Percentiles rank a stretch among this genome's conserved stretches.
Evolutionary conservation across 2,797 vertebrate genomes (phyloP).

Genomic region (Myotis findleyi): DNA sequence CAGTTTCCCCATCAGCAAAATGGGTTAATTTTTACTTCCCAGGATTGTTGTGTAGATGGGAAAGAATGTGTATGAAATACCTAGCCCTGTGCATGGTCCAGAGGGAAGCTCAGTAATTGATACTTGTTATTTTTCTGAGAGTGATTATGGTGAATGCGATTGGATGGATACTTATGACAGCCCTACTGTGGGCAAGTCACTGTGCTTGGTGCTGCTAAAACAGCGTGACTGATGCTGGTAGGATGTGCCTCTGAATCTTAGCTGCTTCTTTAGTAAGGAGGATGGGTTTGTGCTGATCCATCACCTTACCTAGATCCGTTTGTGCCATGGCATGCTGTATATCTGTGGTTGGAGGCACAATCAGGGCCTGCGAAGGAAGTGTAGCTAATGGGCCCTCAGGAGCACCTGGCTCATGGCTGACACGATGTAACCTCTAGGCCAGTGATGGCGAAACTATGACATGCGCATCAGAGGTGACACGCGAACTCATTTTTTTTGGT

Average conservation of each 20-base stretch:
- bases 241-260: neutral
- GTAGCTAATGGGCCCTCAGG: neutral
- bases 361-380: neutral
- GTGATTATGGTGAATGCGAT: neutral
- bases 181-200: neutral
- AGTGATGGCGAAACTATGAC: too few species aligned
- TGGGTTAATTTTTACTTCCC: neutral
- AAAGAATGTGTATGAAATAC: neutral
- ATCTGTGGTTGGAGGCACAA: neutral
- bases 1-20: neutral
- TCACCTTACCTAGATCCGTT: neutral
- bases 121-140: conserved; percentile 10
- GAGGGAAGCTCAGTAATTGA: neutral
- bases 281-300: neutral
- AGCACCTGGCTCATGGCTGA: neutral
- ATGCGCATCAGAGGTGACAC: too few species aligned
- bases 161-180: neutral
- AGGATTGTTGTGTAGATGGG: neutral
- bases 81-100: neutral
- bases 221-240: rapidly evolving
- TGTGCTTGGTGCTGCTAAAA: neutral
- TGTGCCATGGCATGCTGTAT: neutral
- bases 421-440: neutral
- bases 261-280: neutral
- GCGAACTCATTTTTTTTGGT: too few species aligned